Percentiles rank a stretch among this genome's conserved stretches.
phyloP scores from a whole-genome alignment of 2,888 invertebrate species.

The Griposia aprilina region DNA sequence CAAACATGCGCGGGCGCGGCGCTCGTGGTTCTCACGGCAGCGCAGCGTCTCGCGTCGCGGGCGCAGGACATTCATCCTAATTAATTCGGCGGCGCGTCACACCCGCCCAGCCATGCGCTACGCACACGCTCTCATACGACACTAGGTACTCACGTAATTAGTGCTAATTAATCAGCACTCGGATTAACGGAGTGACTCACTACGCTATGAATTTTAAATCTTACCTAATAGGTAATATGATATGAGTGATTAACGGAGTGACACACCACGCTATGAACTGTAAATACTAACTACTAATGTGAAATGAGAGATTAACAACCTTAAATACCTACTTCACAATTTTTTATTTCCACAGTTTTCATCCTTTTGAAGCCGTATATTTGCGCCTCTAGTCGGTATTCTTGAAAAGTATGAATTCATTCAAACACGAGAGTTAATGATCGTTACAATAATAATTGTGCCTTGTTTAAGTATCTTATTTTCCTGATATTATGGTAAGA shows the following conservation, averaged over 20 bases:
- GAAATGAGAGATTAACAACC: neutral
- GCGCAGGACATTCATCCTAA: slow-evolving; percentile 67
- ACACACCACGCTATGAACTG: slow-evolving; percentile 10
- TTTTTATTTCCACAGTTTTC: neutral
- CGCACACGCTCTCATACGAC: slow-evolving; percentile 13
- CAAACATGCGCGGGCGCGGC: slow-evolving; percentile 23
- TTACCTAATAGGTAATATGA: neutral
- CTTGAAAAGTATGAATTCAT: neutral
- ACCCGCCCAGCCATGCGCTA: neutral
- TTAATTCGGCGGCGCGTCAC: slow-evolving; percentile 59
- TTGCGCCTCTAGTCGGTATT: neutral
- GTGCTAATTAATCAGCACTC: slow-evolving; percentile 31
- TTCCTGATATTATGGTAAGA: neutral
- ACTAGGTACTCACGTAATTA: slow-evolving; percentile 24
- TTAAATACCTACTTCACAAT: neutral
- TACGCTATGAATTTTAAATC: neutral
- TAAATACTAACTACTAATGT: neutral
- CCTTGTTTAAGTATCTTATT: neutral
- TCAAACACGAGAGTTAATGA: neutral
- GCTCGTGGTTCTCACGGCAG: slow-evolving; percentile 61
- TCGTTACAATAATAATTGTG: neutral
- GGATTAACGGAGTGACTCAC: slow-evolving; percentile 27
- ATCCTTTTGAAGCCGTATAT: neutral
- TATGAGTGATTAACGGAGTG: slow-evolving; percentile 16
- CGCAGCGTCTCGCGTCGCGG: slow-evolving; percentile 18